Conservation (phyloP, 2,113 vertebrate genomes). For the Cynocephalus volans region DNA sequence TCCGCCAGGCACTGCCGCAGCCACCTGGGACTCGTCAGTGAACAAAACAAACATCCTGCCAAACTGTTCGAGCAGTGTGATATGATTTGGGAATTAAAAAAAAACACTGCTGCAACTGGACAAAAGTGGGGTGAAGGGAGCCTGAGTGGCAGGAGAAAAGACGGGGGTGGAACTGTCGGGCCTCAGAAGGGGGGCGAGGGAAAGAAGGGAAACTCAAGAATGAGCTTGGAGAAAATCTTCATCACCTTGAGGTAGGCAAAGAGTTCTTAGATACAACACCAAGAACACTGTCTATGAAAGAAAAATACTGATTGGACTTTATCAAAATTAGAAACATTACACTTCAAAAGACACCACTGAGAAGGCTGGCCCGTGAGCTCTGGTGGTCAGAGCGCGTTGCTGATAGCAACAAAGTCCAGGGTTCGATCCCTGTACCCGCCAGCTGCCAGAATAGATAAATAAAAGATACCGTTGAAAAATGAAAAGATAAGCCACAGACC, state of each 20-base stretch:
- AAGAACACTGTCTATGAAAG: not conserved
- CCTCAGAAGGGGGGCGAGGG: not conserved
- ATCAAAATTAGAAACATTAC: conserved; percentile 24
- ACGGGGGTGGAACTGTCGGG: not conserved
- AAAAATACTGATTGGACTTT: not conserved
- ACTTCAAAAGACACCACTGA: not conserved
- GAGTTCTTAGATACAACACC: not conserved
- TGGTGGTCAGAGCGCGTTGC: too few relatives aligned
- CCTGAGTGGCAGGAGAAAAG: not conserved
- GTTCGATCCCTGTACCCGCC: too few relatives aligned
- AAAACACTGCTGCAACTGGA: not conserved
- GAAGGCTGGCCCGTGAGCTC: too few relatives aligned
- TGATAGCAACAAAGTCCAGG: too few relatives aligned
- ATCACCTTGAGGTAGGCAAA: not conserved
- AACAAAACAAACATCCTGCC: not conserved
- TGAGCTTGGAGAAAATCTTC: not conserved
- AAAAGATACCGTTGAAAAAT: not conserved
- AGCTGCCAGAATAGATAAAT: too few relatives aligned
- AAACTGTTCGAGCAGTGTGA: not conserved
- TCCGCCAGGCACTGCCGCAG: not conserved
- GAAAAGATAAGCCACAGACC: not conserved
- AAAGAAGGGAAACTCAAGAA: not conserved
- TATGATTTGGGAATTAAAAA: not conserved
- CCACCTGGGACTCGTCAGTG: not conserved
- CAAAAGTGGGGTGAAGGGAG: not conserved